phyloP scores from a whole-genome alignment of 2,888 invertebrate species.

The Nomada fabriciana region DNA sequence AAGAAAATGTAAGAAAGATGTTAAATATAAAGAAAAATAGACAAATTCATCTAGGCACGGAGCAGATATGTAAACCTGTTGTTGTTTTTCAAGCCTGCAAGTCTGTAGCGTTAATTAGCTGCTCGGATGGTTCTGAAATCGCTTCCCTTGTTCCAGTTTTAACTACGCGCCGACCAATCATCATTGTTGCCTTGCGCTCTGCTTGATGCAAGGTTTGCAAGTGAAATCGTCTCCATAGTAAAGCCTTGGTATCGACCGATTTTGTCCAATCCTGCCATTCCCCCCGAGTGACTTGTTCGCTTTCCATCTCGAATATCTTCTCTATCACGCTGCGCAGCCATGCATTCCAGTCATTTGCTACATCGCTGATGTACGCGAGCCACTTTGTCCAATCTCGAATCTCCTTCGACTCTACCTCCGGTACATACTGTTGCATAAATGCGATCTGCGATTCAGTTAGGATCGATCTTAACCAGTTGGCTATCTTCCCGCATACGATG shows the following conservation, averaged over 20 bases:
- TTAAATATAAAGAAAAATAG: too few relatives aligned
- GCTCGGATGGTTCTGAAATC: slow-evolving; percentile 22
- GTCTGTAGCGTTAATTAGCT: slow-evolving; percentile 33
- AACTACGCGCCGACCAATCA: slow-evolving; percentile 69
- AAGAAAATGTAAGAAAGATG: too few relatives aligned
- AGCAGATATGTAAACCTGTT: not conserved
- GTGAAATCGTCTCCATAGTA: slow-evolving; percentile 74
- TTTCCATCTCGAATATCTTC: slow-evolving; percentile 67
- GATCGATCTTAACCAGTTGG: slow-evolving; percentile 72
- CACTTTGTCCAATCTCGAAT: slow-evolving; percentile 75
- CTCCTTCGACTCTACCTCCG: slow-evolving; percentile 73
- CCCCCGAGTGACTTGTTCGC: slow-evolving; percentile 64
- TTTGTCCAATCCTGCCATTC: slow-evolving; percentile 73
- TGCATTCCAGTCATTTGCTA: slow-evolving; percentile 72
- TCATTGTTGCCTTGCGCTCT: slow-evolving; percentile 72
- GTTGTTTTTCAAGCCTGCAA: slow-evolving; percentile 3
- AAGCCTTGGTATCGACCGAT: slow-evolving; percentile 69
- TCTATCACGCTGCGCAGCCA: slow-evolving; percentile 73
- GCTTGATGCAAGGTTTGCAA: slow-evolving; percentile 72
- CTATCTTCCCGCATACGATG: slow-evolving; percentile 76
- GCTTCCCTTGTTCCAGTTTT: slow-evolving; percentile 65
- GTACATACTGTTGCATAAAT: slow-evolving; percentile 69
- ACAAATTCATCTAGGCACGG: too few relatives aligned
- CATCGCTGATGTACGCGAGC: slow-evolving; percentile 67
- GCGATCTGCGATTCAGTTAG: slow-evolving; percentile 68